phyloP scores from a whole-genome alignment of 2,113 vertebrate species.

The Rhea pennata region DNA sequence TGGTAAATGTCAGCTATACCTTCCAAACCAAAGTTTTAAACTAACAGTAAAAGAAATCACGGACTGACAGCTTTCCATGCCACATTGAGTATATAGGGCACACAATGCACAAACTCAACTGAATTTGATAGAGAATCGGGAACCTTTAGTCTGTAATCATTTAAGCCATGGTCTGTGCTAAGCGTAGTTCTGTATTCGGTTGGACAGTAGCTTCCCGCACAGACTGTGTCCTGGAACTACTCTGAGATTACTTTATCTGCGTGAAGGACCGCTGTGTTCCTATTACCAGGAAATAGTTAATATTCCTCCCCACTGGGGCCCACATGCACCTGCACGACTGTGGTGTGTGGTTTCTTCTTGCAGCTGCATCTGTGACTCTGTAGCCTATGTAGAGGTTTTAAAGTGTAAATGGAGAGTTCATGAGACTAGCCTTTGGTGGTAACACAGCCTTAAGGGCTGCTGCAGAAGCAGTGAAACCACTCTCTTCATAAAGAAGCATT shows the following conservation, averaged over 20 bases:
- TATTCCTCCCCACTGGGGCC: constrained; percentile 73
- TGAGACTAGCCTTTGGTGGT: constrained; percentile 50
- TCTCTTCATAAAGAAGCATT: not conserved
- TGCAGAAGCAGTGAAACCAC: constrained; percentile 44
- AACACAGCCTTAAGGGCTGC: constrained; percentile 41
- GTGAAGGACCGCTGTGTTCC: constrained; percentile 38
- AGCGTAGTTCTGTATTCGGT: not conserved
- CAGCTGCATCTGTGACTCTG: constrained; percentile 79
- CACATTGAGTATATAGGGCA: not conserved
- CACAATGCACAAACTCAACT: not conserved
- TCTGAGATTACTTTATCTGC: not conserved
- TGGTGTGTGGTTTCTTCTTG: constrained; percentile 82
- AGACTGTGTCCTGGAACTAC: not conserved
- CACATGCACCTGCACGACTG: constrained; percentile 80
- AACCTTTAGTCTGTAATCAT: not conserved
- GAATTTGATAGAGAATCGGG: not conserved
- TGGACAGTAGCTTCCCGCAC: not conserved
- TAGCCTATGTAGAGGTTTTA: constrained; percentile 57
- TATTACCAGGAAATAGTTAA: constrained; percentile 81
- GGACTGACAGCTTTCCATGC: not conserved
- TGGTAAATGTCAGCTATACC: not conserved
- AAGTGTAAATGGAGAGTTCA: constrained; percentile 68
- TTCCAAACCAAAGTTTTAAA: not conserved
- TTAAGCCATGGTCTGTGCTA: not conserved
- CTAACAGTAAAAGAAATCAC: not conserved